Evolutionary conservation across 2,113 vertebrate species (phyloP), one percentile per base, ranked within the genome.

Genomic region (Pardalotus punctatus): DNA sequence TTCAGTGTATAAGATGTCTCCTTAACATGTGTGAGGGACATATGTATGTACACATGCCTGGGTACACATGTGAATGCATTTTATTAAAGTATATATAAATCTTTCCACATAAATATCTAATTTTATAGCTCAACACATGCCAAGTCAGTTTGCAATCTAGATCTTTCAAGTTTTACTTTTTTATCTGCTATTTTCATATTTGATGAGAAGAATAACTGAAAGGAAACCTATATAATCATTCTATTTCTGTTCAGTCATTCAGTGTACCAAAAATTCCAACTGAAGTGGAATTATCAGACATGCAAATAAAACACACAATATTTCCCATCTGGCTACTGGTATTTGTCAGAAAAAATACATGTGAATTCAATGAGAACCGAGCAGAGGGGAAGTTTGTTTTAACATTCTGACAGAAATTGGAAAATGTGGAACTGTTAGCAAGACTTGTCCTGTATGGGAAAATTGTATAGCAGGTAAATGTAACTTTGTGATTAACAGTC

Each of bases 281-380:
- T 9, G 0, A 91, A 58, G 53, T 85, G 83, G 53, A 92, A 87
- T 81, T 97, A 93, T 83, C 62, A 96, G 61, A 76, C 43, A 93
- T 90, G 91, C 62, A 93, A 96, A 95, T 71, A 40, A 74, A 90
- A 80, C 48, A 88, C 18, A 77, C 10, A 86, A 38, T 21, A 67
- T 88, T 81, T 85, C 42, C 72, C 58, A 83, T n/a, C 45, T 38
- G 58, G 78, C 45, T 93, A 54, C 54, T 80, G 60, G 31, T 60
- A 77, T 66, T 81, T 86, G 71, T 33, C 91, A 92, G 61, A 88
- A 21, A 92, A 95, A 93, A 96, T 42, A 70, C 45, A 74, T 62
- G 33, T 72, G 91, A 89, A 90, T 89, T 31, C 80, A 83, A 58
- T 72, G 43, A 88, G 27, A 94, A 86, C 6, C 58, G 45, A 77